Evolutionary conservation across 2,113 vertebrate species (phyloP), one percentile per base, ranked within the genome.

Genomic region (Perognathus longimembris): DNA sequence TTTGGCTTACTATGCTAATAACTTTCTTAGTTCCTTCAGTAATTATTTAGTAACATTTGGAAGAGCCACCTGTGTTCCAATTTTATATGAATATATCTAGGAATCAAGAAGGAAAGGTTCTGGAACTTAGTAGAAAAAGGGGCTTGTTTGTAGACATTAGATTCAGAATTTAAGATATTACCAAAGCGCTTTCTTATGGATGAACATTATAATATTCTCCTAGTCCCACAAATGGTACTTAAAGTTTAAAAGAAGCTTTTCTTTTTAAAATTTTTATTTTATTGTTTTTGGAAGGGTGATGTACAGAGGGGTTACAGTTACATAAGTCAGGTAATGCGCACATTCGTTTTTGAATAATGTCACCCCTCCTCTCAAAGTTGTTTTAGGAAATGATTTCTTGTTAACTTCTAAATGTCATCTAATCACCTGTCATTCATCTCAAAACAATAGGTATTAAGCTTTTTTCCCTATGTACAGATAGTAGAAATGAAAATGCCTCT

Each of bases 351-450:
- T 54, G 50, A 54, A 18, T 15, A 54, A 54, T 54, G 50, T 54
- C 50, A 54, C 50, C 50, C 17, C 50, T 54, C 17, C 14, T 15
- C 50, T 54, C 50, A 54, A 54, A 54, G 50, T 15, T 54, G 50
- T 75, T 84, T 86, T 92, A 82, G 77, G 40, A 90, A 92, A 70
- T 57, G 69, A 64, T 32, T 79, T 87, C 40, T 32, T 71, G 9
- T 90, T 92, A 88, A 70, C 40, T 76, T 88, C n/a, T 14, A 90
- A 61, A 84, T 54, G 61, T 54, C 63, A 36, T 80, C 28, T 91
- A 67, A 71, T 85, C 36, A 76, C 32, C 36, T 75, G 18, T 61
- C 90, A 30, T 50, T 5, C 88, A n/a, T 88, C 78, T 88, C 61
- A 54, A 85, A 94, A 80, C n/a, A 90, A 73, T 42, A 92, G 57